phyloP scores from a whole-genome alignment of 2,888 invertebrate species.

The Machimus rusticus region DNA sequence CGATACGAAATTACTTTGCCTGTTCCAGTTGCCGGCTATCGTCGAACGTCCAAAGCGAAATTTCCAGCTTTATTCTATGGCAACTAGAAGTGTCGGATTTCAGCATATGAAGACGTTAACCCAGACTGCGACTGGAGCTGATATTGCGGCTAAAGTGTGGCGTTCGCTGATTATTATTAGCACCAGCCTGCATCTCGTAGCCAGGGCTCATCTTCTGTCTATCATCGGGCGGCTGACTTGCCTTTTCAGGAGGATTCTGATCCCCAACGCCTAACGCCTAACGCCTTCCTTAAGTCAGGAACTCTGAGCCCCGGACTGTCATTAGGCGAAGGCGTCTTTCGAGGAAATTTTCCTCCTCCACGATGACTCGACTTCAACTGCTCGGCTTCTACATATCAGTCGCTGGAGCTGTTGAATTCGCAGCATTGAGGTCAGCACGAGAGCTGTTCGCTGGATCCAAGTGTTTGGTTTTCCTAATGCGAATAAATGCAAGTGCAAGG shows the following conservation, averaged over 20 bases:
- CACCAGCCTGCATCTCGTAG: background rate
- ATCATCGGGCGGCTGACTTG: background rate
- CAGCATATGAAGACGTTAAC: constrained; percentile 28
- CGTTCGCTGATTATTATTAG: constrained; percentile 7
- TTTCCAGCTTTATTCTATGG: background rate
- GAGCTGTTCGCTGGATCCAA: background rate
- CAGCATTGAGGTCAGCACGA: background rate
- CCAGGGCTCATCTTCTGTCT: background rate
- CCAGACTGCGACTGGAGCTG: background rate
- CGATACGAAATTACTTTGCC: constrained; percentile 7
- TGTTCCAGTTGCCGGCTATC: background rate
- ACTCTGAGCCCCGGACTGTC: background rate
- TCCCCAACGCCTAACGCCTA: background rate
- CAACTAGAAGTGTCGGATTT: constrained; percentile 10
- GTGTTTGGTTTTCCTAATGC: background rate
- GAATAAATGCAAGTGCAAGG: background rate
- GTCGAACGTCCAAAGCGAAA: background rate
- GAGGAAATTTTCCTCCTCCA: background rate
- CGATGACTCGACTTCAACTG: background rate
- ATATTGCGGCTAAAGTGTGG: background rate
- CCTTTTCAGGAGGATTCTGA: background rate
- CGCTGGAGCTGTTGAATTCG: background rate
- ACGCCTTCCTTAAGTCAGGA: background rate
- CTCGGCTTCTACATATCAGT: background rate
- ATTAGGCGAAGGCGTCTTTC: background rate